Evolutionary conservation across 2,888 invertebrate species (phyloP).

Genomic region (Sthenelais limicola): DNA sequence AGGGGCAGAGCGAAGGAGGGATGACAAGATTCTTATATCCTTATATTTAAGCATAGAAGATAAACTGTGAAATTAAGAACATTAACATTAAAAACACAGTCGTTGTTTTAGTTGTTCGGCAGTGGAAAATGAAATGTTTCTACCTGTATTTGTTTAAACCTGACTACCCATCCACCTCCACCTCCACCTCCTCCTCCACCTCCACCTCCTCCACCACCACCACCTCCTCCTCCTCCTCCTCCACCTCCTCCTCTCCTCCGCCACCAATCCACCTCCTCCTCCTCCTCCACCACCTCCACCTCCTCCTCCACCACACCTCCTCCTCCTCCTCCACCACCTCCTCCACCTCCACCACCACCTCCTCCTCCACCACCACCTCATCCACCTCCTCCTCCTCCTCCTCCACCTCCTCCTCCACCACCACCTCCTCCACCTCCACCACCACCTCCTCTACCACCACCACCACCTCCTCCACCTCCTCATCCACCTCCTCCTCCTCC

Average conservation of each 20-base stretch:
- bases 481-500: neutral
- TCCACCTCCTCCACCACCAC: neutral
- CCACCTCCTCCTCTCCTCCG: neutral
- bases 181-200: neutral
- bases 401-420: neutral
- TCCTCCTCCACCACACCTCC: neutral
- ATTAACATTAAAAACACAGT: no score
- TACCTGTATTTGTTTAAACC: no score
- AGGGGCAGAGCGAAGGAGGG: no score
- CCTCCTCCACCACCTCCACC: neutral
- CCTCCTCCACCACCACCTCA: neutral
- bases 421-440: neutral
- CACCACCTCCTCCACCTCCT: slow-evolving; percentile 9
- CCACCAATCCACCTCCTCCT: neutral
- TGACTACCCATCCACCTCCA: neutral
- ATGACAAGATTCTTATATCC: no score
- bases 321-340: neutral
- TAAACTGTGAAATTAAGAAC: no score
- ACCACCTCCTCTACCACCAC: neutral
- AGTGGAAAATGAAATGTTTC: no score
- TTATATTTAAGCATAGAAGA: no score
- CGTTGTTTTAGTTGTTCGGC: no score
- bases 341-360: neutral
- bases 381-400: neutral
- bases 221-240: neutral